Percentiles rank a stretch among this genome's conserved stretches.
Evolutionary conservation across 2,113 vertebrate species (phyloP).

Genomic region (Prunella fulvescens): DNA sequence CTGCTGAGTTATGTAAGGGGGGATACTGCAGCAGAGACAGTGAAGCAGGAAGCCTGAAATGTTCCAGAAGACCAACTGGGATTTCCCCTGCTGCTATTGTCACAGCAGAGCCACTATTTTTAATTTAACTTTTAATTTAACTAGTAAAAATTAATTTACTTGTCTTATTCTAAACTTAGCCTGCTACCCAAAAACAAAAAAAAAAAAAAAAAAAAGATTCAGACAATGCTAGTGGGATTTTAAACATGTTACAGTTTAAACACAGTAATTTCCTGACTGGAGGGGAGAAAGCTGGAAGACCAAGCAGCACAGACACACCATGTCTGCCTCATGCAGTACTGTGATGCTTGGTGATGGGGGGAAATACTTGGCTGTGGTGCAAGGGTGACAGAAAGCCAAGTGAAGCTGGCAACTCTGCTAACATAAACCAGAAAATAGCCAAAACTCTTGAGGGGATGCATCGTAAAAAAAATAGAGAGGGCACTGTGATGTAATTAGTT

Average conservation of each 20-base stretch:
- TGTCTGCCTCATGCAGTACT: neutral
- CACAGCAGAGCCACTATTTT: slow-evolving; percentile 37
- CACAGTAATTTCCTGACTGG: neutral
- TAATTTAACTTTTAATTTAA: slow-evolving; percentile 52
- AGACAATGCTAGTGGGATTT: neutral
- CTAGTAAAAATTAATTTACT: slow-evolving; percentile 5
- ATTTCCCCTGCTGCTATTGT: slow-evolving; percentile 11
- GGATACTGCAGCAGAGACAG: neutral
- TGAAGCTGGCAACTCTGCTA: neutral
- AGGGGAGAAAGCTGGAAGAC: neutral
- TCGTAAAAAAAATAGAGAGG: neutral
- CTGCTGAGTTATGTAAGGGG: slow-evolving; percentile 15
- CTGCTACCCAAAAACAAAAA: neutral
- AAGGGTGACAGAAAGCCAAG: neutral
- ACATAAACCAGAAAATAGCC: neutral
- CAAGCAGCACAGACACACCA: neutral
- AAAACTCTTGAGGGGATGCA: neutral
- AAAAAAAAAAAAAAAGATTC: neutral
- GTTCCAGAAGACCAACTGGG: slow-evolving; percentile 24
- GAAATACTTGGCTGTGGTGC: neutral
- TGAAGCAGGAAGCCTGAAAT: slow-evolving; percentile 14
- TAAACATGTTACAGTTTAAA: neutral
- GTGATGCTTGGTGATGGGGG: neutral
- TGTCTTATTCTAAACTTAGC: neutral
- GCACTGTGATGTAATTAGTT: neutral